phyloP scores from a whole-genome alignment of 2,888 invertebrate species.

The Elysia crispata region DNA sequence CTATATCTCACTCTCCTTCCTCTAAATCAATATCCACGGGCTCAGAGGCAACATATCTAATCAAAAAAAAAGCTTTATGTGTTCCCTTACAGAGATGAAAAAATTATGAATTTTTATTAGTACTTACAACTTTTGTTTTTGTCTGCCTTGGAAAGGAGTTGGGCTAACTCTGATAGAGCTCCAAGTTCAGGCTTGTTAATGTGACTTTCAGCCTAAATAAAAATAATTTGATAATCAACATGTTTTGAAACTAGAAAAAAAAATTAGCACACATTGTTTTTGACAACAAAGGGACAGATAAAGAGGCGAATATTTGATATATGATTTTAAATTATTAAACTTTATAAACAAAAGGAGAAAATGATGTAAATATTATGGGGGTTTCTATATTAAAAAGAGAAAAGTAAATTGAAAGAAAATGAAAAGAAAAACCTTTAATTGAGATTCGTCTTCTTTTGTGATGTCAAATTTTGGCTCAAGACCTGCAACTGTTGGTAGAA shows the following conservation, averaged over 20 bases:
- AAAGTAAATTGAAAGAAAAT: neutral
- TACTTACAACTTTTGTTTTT: constrained; percentile 55
- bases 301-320: too few relatives aligned
- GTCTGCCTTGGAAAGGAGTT: constrained; percentile 55
- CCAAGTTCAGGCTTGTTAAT: constrained; percentile 43
- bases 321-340: too few relatives aligned
- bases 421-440: neutral
- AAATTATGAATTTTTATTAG: too few relatives aligned
- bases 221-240: neutral
- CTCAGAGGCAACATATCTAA: too few relatives aligned
- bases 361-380: too few relatives aligned
- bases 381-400: too few relatives aligned
- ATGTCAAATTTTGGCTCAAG: constrained; percentile 88
- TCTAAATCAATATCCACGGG: too few relatives aligned
- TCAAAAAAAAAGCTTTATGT: too few relatives aligned
- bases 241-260: neutral
- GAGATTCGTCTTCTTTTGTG: constrained; percentile 50
- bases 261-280: neutral
- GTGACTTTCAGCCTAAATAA: constrained; percentile 26
- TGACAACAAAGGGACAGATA: neutral
- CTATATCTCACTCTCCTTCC: too few relatives aligned
- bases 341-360: too few relatives aligned
- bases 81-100: too few relatives aligned
- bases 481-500: constrained; percentile 92
- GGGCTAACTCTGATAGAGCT: constrained; percentile 61